A percentile compares a stretch with the other conserved stretches of the same genome.
Conservation (phyloP, 2,797 vertebrate genomes). For the Pipistrellus nathusii region DNA sequence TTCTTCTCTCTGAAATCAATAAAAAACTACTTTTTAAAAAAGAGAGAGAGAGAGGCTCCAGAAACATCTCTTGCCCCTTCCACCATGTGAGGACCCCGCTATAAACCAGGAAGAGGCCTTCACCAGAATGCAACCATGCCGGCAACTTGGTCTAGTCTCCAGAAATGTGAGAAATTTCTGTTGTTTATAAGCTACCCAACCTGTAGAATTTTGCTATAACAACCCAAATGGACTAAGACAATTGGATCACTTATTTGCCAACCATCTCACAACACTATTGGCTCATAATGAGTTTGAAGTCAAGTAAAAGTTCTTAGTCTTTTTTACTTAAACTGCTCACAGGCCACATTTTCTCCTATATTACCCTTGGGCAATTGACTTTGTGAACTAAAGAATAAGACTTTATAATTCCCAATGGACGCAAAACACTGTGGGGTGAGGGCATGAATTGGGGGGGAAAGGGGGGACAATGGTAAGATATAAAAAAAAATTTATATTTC, state of each 20-base stretch:
- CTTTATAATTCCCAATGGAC: background rate
- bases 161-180: background rate
- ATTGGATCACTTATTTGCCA: background rate
- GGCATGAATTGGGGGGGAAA: too few relatives aligned
- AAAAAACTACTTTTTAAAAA: too few relatives aligned
- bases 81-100: background rate
- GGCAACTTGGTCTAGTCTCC: background rate
- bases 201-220: background rate
- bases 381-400: background rate
- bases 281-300: background rate
- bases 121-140: background rate
- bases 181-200: background rate
- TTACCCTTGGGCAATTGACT: background rate
- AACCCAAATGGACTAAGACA: background rate
- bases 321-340: background rate
- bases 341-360: background rate
- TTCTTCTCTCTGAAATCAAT: too few relatives aligned
- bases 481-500: background rate
- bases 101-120: background rate
- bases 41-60: background rate
- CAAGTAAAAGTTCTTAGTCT: conserved; percentile 4
- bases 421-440: too few relatives aligned
- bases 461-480: too few relatives aligned
- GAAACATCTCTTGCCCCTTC: background rate
- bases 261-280: background rate